These are phyloP conservation scores for Netelia inedita DNA, from an alignment of 2,888 invertebrate species.

Conservation along the genomic window DNA sequence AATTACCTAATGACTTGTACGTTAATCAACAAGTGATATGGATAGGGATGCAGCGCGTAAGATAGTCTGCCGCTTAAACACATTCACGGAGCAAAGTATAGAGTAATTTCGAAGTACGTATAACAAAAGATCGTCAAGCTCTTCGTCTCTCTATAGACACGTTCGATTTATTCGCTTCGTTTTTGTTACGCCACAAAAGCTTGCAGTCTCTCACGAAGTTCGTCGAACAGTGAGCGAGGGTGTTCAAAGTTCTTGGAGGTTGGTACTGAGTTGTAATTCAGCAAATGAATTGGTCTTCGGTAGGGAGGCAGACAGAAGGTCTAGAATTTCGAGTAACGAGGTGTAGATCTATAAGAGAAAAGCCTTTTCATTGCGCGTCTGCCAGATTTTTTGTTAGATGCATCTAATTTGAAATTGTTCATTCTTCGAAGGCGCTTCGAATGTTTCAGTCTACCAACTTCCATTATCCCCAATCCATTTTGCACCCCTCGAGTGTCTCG, in stretches of 20 bases:
- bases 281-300: conserved; percentile 38
- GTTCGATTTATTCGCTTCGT: not conserved
- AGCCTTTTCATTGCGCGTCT: not conserved
- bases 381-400: conserved; percentile 16
- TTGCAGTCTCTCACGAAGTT: conserved; percentile 26
- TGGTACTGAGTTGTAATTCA: conserved; percentile 47
- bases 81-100: conserved; percentile 22
- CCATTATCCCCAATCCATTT: not conserved
- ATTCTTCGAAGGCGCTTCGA: conserved; percentile 23
- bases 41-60: not conserved
- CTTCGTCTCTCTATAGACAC: not conserved
- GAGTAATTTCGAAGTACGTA: conserved; percentile 38
- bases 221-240: conserved; percentile 13
- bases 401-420: conserved; percentile 48
- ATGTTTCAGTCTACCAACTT: conserved; percentile 33
- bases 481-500: not conserved
- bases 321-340: conserved; percentile 30
- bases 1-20: too few species aligned
- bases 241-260: conserved; percentile 30
- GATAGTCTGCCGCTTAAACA: not conserved
- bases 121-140: not conserved
- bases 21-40: not conserved
- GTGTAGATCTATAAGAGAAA: not conserved
- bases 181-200: conserved; percentile 29
- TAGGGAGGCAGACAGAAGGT: conserved; percentile 15